Conservation (phyloP, 2,797 vertebrate species). For the Heliangelus exortis region DNA sequence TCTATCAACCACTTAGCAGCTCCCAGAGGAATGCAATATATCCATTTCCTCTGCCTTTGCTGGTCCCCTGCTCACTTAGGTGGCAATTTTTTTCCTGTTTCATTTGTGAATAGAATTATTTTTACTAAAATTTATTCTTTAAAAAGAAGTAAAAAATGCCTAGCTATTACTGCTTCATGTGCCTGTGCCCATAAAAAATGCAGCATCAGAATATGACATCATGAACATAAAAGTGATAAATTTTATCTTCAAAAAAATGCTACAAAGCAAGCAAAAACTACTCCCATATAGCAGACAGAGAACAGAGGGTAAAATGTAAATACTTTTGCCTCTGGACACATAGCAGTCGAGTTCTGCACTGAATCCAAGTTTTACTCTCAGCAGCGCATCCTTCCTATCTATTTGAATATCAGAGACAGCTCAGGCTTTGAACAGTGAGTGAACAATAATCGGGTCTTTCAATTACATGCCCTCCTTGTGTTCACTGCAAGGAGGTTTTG, state of each 20-base stretch:
- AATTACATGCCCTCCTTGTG: not conserved
- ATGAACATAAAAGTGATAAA: not conserved
- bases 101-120: not conserved
- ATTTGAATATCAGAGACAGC: not conserved
- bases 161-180: not conserved
- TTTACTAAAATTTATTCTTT: not conserved
- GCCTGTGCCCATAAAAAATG: fast-evolving
- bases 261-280: not conserved
- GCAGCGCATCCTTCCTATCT: not conserved
- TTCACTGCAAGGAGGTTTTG: not conserved
- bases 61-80: not conserved
- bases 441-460: not conserved
- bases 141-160: not conserved
- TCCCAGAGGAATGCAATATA: not conserved
- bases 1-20: not conserved
- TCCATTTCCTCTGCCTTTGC: not conserved
- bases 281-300: not conserved
- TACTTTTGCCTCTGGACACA: not conserved
- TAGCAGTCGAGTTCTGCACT: not conserved
- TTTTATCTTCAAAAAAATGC: not conserved
- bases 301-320: not conserved
- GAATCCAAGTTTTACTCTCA: not conserved
- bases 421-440: not conserved
- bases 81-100: not conserved
- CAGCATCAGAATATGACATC: not conserved